Percentiles rank a stretch among this genome's conserved stretches.
Conservation (phyloP, 2,113 vertebrate genomes). For the Nycticorax nycticorax region DNA sequence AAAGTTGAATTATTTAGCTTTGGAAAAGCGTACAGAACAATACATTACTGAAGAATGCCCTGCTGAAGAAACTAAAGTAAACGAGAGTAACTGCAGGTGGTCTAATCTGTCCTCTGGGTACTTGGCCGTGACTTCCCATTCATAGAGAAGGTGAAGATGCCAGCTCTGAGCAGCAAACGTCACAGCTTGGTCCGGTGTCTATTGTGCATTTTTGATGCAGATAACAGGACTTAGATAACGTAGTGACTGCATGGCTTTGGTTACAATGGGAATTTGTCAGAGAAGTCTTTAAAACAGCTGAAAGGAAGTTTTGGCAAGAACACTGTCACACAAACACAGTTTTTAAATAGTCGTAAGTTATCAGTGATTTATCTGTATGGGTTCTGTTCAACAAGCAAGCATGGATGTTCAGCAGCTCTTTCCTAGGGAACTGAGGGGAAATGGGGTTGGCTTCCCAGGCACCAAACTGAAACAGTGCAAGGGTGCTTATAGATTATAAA, state of each 20-base stretch:
- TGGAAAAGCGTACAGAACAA: constrained; percentile 33
- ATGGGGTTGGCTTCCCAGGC: background rate
- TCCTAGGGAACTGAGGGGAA: background rate
- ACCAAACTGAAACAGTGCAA: background rate
- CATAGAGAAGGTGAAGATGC: background rate
- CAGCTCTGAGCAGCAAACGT: background rate
- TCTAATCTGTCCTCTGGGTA: background rate
- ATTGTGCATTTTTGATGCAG: background rate
- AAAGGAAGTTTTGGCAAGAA: background rate
- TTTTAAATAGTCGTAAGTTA: background rate
- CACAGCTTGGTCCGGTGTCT: fast-evolving
- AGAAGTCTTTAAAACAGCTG: background rate
- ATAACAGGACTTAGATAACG: background rate
- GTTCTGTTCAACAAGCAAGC: background rate
- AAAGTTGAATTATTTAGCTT: constrained; percentile 22
- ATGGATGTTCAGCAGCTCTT: background rate
- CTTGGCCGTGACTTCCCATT: background rate
- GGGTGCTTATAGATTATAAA: background rate
- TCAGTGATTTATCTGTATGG: background rate
- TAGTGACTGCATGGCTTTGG: background rate
- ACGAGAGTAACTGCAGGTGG: constrained; percentile 30
- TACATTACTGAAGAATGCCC: background rate
- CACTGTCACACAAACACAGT: background rate
- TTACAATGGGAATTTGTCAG: background rate
- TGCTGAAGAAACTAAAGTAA: constrained; percentile 8